Evolutionary conservation across 2,888 invertebrate genomes (phyloP).

Genomic region (Laspeyria flexula): DNA sequence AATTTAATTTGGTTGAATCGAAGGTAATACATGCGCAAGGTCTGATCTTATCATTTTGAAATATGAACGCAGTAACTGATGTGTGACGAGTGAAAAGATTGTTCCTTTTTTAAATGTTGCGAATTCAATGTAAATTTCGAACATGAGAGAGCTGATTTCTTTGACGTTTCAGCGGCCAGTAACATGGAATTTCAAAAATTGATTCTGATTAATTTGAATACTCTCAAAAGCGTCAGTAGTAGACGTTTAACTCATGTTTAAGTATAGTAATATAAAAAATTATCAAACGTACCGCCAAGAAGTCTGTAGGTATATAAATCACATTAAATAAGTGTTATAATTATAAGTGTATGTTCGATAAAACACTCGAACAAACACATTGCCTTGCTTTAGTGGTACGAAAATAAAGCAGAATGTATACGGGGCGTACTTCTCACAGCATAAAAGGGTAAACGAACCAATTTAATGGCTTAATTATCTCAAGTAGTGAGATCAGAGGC

Average conservation of each 20-base stretch:
- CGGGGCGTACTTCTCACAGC: slow-evolving; percentile 65
- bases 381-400: slow-evolving; percentile 59
- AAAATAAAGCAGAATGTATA: slow-evolving; percentile 65
- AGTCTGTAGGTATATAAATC: slow-evolving; percentile 19
- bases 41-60: slow-evolving; percentile 32
- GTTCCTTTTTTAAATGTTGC: slow-evolving; percentile 12
- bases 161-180: slow-evolving; percentile 3
- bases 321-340: slow-evolving; percentile 44
- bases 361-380: slow-evolving; percentile 61
- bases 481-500: slow-evolving; percentile 69
- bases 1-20: slow-evolving; percentile 39
- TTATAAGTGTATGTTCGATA: slow-evolving; percentile 46
- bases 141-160: background rate
- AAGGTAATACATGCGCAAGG: slow-evolving; percentile 15
- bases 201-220: background rate
- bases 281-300: slow-evolving; percentile 11
- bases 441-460: slow-evolving; percentile 71
- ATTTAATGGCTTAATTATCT: slow-evolving; percentile 83
- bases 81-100: slow-evolving; percentile 16
- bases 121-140: slow-evolving; percentile 11
- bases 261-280: background rate
- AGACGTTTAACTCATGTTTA: background rate
- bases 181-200: slow-evolving; percentile 1
- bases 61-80: slow-evolving; percentile 13
- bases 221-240: background rate